Evolutionary conservation across 2,888 invertebrate species (phyloP).

Genomic region (Anoncus sp.): DNA sequence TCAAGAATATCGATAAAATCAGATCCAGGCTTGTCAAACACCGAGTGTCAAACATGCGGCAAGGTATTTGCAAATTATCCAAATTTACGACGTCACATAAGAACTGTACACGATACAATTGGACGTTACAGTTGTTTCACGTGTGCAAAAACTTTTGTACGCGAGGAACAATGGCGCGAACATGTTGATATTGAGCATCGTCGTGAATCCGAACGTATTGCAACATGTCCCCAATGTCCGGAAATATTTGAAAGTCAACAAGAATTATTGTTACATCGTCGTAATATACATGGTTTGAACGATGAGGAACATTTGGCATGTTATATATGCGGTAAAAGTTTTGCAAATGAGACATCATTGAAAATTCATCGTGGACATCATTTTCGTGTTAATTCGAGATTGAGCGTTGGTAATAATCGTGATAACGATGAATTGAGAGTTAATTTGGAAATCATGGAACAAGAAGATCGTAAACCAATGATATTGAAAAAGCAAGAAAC

Average conservation of each 20-base stretch:
- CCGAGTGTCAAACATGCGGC: slow-evolving; percentile 86
- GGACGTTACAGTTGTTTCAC: slow-evolving; percentile 85
- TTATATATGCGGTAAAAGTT: slow-evolving; percentile 87
- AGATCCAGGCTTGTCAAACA: slow-evolving; percentile 69
- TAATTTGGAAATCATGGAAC: background rate
- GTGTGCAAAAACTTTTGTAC: slow-evolving; percentile 86
- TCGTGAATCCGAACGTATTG: slow-evolving; percentile 3
- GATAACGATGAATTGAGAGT: background rate
- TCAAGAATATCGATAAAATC: slow-evolving; percentile 65
- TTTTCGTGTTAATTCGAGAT: slow-evolving; percentile 84
- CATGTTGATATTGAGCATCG: slow-evolving; percentile 83
- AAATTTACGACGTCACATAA: slow-evolving; percentile 77
- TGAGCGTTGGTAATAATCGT: slow-evolving; percentile 60
- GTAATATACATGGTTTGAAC: slow-evolving; percentile 71
- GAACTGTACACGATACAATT: slow-evolving; percentile 75
- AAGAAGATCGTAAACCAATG: background rate
- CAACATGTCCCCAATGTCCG: slow-evolving; percentile 69
- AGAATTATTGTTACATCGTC: slow-evolving; percentile 75
- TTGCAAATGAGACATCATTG: slow-evolving; percentile 87
- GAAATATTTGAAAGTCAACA: slow-evolving; percentile 72
- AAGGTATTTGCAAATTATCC: slow-evolving; percentile 84
- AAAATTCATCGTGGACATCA: slow-evolving; percentile 87
- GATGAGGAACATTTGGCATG: slow-evolving; percentile 85
- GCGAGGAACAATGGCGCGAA: slow-evolving; percentile 86
- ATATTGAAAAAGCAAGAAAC: slow-evolving; percentile 35